These are phyloP conservation scores for Heliconius melpomene DNA, from an alignment of 1,140 invertebrate species.

Conservation along the genomic window DNA sequence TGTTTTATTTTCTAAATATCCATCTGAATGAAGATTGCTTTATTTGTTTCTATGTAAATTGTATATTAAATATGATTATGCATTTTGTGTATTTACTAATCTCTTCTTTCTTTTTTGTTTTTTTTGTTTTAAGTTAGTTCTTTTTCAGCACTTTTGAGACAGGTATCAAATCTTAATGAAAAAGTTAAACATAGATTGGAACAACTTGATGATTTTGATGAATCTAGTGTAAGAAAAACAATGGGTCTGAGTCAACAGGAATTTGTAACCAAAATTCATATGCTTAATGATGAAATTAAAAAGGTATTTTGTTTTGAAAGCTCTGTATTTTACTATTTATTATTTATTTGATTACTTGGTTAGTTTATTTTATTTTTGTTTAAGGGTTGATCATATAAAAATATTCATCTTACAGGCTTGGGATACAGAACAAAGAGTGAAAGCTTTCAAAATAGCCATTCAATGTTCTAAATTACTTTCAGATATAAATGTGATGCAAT, in stretches of 20 bases:
- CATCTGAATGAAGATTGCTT: no score
- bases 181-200: slow-evolving; percentile 95
- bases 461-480: slow-evolving; percentile 96
- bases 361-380: no score
- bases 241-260: slow-evolving; percentile 95
- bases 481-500: slow-evolving; percentile 93
- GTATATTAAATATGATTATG: no score
- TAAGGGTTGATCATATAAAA: background rate
- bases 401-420: slow-evolving; percentile 84
- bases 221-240: slow-evolving; percentile 92
- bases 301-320: slow-evolving; percentile 61
- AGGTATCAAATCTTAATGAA: slow-evolving; percentile 90
- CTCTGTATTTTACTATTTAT: slow-evolving; percentile 2
- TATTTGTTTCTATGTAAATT: no score
- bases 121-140: slow-evolving; percentile 73
- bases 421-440: slow-evolving; percentile 96
- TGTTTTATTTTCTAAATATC: no score
- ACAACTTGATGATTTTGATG: slow-evolving; percentile 97
- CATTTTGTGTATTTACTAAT: slow-evolving; percentile 19
- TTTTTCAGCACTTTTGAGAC: slow-evolving; percentile 87
- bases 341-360: no score
- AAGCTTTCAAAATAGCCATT: slow-evolving; percentile 97
- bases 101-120: slow-evolving; percentile 50
- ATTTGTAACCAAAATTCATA: slow-evolving; percentile 93
- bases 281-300: slow-evolving; percentile 94